phyloP scores from a whole-genome alignment of 2,113 vertebrate species.

The Rynchops niger region DNA sequence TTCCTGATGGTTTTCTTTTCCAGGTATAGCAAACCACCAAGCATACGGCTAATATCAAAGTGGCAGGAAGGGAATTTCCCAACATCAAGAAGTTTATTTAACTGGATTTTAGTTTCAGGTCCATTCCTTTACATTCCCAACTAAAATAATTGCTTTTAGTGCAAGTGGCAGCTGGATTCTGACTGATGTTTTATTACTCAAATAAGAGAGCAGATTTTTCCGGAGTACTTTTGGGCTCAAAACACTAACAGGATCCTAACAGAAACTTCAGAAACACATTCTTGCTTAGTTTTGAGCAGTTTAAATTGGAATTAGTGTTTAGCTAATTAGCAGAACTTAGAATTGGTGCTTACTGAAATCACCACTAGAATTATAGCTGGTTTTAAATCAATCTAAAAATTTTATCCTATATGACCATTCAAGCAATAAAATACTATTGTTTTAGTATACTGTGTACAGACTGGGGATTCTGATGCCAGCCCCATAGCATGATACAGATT shows the following conservation, averaged over 20 bases:
- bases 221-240: not conserved
- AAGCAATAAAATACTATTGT: not conserved
- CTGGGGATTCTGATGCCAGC: not conserved
- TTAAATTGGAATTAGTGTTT: not conserved
- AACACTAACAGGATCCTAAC: not conserved
- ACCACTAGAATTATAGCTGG: not conserved
- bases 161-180: not conserved
- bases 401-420: not conserved
- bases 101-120: not conserved
- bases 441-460: not conserved
- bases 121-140: not conserved
- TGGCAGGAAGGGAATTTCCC: not conserved
- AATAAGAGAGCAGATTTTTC: not conserved
- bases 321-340: not conserved
- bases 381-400: not conserved
- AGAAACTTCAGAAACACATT: not conserved
- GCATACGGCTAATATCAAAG: not conserved
- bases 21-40: not conserved
- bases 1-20: not conserved
- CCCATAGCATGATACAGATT: not conserved
- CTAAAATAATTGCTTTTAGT: not conserved
- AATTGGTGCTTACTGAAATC: not conserved
- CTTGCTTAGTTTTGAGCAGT: not conserved
- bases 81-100: not conserved
- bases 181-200: not conserved